Percentiles rank a stretch among this genome's conserved stretches.
phyloP scores from a whole-genome alignment of 2,888 invertebrate species.

The Cephus spinipes region DNA sequence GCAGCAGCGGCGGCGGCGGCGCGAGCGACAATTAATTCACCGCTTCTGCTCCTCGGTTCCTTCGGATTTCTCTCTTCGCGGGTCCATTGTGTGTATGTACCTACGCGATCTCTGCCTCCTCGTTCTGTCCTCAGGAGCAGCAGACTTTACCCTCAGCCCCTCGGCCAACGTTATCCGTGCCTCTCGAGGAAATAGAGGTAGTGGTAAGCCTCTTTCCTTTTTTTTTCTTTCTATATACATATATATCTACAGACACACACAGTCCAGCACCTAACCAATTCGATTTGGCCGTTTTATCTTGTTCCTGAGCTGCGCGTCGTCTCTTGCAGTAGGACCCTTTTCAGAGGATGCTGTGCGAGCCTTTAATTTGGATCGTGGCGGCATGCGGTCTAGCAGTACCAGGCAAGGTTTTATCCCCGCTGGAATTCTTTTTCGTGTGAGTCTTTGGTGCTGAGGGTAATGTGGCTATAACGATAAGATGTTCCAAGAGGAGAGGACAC shows the following conservation, averaged over 20 bases:
- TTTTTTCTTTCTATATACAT: too few species aligned
- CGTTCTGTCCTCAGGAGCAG: too few species aligned
- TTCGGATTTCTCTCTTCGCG: conserved; percentile 18
- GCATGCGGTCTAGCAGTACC: conserved; percentile 51
- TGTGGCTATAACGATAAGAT: too few species aligned
- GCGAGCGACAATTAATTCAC: conserved; percentile 63
- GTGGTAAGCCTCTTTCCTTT: too few species aligned
- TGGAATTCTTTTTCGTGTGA: not conserved
- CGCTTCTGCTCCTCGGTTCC: conserved; percentile 47
- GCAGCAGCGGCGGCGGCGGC: conserved; percentile 42
- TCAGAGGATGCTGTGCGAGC: not conserved
- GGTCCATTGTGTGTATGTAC: too few species aligned
- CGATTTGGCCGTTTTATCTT: conserved; percentile 1
- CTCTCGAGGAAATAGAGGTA: too few species aligned
- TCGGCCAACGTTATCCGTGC: too few species aligned
- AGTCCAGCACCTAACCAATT: too few species aligned
- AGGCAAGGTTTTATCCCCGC: conserved; percentile 1
- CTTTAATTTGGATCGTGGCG: conserved; percentile 51
- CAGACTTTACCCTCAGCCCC: too few species aligned
- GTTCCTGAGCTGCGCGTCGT: not conserved
- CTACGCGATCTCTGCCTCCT: too few species aligned
- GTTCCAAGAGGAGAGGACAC: too few species aligned
- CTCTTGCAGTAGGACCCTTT: not conserved
- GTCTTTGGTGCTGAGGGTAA: conserved; percentile 24
- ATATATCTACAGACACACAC: too few species aligned